Conservation (phyloP, 2,888 invertebrate genomes). For the Tryphoninae sp. region DNA sequence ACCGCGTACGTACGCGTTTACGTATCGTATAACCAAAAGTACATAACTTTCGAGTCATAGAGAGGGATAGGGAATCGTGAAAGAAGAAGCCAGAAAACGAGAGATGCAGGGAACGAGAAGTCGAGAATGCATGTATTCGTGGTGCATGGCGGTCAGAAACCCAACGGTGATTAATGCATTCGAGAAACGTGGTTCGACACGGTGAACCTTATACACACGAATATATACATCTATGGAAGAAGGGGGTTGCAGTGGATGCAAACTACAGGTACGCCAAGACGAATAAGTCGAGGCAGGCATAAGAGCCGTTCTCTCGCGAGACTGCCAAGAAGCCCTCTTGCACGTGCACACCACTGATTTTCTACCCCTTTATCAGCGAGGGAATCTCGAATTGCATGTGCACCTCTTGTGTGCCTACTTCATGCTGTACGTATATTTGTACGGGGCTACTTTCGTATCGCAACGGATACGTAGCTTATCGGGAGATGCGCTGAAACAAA, state of each 20-base stretch:
- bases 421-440: conserved; percentile 42
- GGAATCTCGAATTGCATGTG: conserved; percentile 67
- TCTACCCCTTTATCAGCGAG: conserved; percentile 76
- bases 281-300: conserved; percentile 69
- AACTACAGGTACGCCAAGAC: conserved; percentile 48
- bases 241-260: conserved; percentile 36
- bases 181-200: conserved; percentile 72
- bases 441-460: conserved; percentile 9
- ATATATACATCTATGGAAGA: conserved; percentile 28
- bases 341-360: conserved; percentile 78
- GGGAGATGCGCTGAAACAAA: neutral
- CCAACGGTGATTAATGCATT: conserved; percentile 78
- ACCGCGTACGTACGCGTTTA: conserved; percentile 48
- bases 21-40: conserved; percentile 53
- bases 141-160: conserved; percentile 57
- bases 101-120: conserved; percentile 38
- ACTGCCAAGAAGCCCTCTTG: conserved; percentile 57
- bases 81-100: conserved; percentile 35
- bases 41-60: conserved; percentile 50
- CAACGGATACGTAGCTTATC: conserved; percentile 22
- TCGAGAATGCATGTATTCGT: conserved; percentile 66
- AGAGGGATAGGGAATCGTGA: conserved; percentile 47
- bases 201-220: conserved; percentile 59
- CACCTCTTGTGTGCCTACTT: conserved; percentile 67
- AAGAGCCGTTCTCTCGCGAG: conserved; percentile 57